These are phyloP conservation scores for Nomada fucata DNA, from an alignment of 2,888 invertebrate species.

Conservation along the genomic window DNA sequence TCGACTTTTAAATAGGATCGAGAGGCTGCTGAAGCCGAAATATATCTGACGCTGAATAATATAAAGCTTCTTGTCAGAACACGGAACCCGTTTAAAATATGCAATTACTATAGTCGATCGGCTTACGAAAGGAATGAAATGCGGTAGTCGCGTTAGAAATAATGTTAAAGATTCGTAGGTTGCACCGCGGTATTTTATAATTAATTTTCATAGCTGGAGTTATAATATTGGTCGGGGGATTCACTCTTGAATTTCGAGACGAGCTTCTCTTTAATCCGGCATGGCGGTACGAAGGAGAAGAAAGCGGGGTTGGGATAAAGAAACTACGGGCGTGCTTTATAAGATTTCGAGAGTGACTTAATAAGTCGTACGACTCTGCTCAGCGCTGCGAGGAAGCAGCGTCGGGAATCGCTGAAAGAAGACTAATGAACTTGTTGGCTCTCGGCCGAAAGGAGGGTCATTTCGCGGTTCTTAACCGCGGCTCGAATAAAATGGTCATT, in stretches of 20 bases:
- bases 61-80: too few species aligned
- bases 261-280: slow-evolving; percentile 39
- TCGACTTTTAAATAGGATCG: neutral
- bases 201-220: neutral
- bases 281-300: slow-evolving; percentile 14
- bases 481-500: slow-evolving; percentile 61
- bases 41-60: neutral
- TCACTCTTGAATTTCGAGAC: neutral
- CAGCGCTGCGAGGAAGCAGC: slow-evolving; percentile 35
- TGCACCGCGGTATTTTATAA: neutral
- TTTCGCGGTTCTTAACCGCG: slow-evolving; percentile 56
- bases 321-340: slow-evolving; percentile 41
- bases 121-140: slow-evolving; percentile 10
- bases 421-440: slow-evolving; percentile 68
- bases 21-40: neutral
- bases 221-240: neutral
- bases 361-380: slow-evolving; percentile 49
- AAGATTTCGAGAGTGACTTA: slow-evolving; percentile 62
- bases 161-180: neutral
- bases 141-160: neutral
- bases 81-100: neutral
- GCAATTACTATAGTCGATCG: neutral
- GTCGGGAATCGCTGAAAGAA: slow-evolving; percentile 57
- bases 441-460: slow-evolving; percentile 59
- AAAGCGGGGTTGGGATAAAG: slow-evolving; percentile 18